Percentiles rank a stretch among this genome's conserved stretches.
Conservation (phyloP, 1,140 invertebrate genomes). For the Trialeurodes vaporariorum region DNA sequence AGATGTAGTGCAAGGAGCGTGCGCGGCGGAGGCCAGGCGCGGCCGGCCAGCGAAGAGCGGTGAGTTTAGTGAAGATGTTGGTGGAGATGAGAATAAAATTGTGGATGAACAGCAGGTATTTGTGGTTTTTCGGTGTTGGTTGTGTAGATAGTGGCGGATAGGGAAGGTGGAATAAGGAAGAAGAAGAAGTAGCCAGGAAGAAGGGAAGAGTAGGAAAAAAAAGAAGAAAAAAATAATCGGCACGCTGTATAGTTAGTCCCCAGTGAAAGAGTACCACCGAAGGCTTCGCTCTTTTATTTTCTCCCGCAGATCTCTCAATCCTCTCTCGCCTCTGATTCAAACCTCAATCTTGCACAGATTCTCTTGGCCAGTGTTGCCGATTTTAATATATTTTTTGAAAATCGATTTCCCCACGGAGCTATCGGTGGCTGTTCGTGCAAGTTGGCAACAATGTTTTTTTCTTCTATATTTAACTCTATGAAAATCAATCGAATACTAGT, state of each 20-base stretch:
- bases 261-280: background rate
- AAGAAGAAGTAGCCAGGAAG: background rate
- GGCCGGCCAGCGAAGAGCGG: too few relatives aligned
- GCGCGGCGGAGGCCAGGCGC: too few relatives aligned
- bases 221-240: background rate
- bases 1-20: too few relatives aligned
- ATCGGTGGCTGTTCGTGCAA: too few relatives aligned
- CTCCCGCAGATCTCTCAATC: background rate
- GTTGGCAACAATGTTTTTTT: too few relatives aligned
- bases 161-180: background rate
- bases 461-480: too few relatives aligned
- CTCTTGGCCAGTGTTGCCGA: too few relatives aligned
- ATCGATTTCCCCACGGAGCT: too few relatives aligned
- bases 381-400: too few relatives aligned
- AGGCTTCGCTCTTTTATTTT: background rate
- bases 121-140: background rate
- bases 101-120: background rate
- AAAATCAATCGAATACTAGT: too few relatives aligned
- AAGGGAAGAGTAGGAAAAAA: background rate
- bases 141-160: background rate
- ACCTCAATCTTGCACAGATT: too few relatives aligned
- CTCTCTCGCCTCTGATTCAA: background rate
- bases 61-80: too few relatives aligned
- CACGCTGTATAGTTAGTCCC: background rate
- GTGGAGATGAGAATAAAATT: background rate